These are phyloP conservation scores for Drosophila meridiana DNA, from an alignment of 2,888 invertebrate genomes.

Conservation along the genomic window DNA sequence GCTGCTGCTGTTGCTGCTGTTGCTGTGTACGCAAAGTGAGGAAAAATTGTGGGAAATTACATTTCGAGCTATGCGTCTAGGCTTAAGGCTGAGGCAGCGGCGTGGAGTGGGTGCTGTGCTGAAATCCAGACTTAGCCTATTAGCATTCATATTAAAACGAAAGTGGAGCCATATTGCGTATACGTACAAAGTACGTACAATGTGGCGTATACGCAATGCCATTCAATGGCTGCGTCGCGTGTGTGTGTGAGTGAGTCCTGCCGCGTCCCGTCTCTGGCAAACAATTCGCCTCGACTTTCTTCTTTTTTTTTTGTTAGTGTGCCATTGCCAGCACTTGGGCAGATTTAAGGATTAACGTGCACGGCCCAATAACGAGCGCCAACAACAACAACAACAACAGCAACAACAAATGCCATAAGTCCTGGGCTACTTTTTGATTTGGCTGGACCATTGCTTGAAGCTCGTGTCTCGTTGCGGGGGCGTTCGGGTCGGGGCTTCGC, in stretches of 20 bases:
- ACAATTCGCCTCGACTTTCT: constrained; percentile 61
- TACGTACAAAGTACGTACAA: constrained; percentile 55
- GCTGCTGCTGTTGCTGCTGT: constrained; percentile 7
- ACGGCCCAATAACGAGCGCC: constrained; percentile 62
- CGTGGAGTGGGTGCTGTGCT: constrained; percentile 22
- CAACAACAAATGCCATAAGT: constrained; percentile 58
- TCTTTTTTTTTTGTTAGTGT: constrained; percentile 28
- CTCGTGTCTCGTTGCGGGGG: constrained; percentile 7
- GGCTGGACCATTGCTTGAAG: constrained; percentile 38
- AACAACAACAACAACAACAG: constrained; percentile 25
- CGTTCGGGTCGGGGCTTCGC: constrained; percentile 6
- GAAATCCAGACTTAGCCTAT: constrained; percentile 81
- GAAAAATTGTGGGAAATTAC: constrained; percentile 81
- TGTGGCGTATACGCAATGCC: constrained; percentile 59
- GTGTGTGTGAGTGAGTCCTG: constrained; percentile 17
- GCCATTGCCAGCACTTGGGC: constrained; percentile 71
- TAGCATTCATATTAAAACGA: constrained; percentile 81
- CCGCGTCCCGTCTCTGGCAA: constrained; percentile 33
- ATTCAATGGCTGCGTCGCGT: constrained; percentile 35
- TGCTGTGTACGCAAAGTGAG: constrained; percentile 74
- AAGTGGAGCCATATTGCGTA: constrained; percentile 81
- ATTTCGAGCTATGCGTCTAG: constrained; percentile 63
- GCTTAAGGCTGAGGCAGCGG: constrained; percentile 5
- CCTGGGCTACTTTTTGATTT: constrained; percentile 71
- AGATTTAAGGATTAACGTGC: constrained; percentile 81